A percentile compares a stretch with the other conserved stretches of the same genome.
Evolutionary conservation across 2,888 invertebrate genomes (phyloP).

Genomic region (Hypselothyrea guttata): DNA sequence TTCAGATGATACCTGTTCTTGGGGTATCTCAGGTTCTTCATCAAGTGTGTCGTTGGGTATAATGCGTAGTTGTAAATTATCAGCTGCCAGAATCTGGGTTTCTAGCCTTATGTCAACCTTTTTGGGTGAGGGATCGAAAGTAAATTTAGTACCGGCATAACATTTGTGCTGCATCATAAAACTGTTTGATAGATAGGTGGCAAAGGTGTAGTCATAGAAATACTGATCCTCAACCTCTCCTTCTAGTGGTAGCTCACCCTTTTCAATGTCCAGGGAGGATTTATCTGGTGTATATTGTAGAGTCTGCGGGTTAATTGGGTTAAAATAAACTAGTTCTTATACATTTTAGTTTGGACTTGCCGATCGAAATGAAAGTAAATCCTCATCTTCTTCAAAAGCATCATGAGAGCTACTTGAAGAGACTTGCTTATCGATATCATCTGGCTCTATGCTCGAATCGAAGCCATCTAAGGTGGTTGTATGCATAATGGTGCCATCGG

Average conservation of each 20-base stretch:
- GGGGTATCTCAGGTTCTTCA: not conserved
- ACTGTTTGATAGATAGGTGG: constrained; percentile 35
- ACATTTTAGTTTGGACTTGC: constrained; percentile 4
- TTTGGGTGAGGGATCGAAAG: constrained; percentile 12
- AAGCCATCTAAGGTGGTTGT: constrained; percentile 40
- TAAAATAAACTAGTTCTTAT: too few species aligned
- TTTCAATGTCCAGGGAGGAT: too few species aligned
- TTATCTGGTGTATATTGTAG: too few species aligned
- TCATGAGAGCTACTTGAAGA: constrained; percentile 58
- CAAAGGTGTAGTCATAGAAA: constrained; percentile 43
- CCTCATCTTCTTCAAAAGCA: not conserved
- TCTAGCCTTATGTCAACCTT: constrained; percentile 24
- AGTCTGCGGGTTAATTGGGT: too few species aligned
- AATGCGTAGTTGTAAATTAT: constrained; percentile 15
- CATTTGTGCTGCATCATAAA: constrained; percentile 55
- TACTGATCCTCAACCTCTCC: constrained; percentile 44
- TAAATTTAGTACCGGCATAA: constrained; percentile 61
- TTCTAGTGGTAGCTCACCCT: constrained; percentile 1
- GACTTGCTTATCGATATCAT: constrained; percentile 66
- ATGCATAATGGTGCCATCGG: constrained; percentile 72
- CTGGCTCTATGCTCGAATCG: constrained; percentile 29
- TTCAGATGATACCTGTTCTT: constrained; percentile 36
- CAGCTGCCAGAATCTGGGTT: constrained; percentile 56
- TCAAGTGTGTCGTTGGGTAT: not conserved
- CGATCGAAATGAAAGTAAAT: not conserved